Base-by-base conservation (phyloP, 2,888 invertebrate genomes). In the Drosophila lutescens region DNA sequence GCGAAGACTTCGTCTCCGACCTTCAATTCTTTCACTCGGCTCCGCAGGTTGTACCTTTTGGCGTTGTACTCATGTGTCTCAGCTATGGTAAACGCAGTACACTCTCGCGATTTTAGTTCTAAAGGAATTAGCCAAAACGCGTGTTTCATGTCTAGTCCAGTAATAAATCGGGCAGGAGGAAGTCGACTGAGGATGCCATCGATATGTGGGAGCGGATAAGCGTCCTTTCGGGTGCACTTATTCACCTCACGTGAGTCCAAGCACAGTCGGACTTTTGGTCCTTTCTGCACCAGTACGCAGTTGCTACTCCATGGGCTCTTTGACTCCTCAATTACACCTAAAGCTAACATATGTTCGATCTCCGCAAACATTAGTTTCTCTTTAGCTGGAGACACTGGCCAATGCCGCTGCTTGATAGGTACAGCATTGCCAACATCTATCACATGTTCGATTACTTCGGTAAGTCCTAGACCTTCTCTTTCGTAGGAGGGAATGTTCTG, bases 121-220 rank as follows among this genome's bases (percentile, higher is more conserved):
- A 60, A 17, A 3, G 44, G 53, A 10, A 60, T 46, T 13, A 46
- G 53, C 44, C 46, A 60, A 15, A 46, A 60, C 5, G 44, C 60
- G 17, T 60, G 36, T 43, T 53, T 60, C 26, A 44, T 34, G 7
- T 53, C 44, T 0, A 60, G 26, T 12, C 38, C 36, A 12, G 51
- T 34, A 6, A 51, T 51, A n/a, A 20, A 59, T 6, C 34, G 32
- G 3, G 50, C 50, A 9, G 41, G 41, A 4, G 51, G 51, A 26
- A 59, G 12, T 8, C 59, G n/a, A n/a, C 51, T 60, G 12, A 51
- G 36, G 2, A 60, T 36, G 4, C 50, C 59, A n/a, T 32, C 50
- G 12, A 59, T 40, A 6, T 50, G 41, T 5, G 50, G 41, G 41
- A 4, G 60, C 4, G 60, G 60, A 23, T 53, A 60, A 1, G 59